phyloP scores from a whole-genome alignment of 2,113 vertebrate species.

The Rhagologus leucostigma region DNA sequence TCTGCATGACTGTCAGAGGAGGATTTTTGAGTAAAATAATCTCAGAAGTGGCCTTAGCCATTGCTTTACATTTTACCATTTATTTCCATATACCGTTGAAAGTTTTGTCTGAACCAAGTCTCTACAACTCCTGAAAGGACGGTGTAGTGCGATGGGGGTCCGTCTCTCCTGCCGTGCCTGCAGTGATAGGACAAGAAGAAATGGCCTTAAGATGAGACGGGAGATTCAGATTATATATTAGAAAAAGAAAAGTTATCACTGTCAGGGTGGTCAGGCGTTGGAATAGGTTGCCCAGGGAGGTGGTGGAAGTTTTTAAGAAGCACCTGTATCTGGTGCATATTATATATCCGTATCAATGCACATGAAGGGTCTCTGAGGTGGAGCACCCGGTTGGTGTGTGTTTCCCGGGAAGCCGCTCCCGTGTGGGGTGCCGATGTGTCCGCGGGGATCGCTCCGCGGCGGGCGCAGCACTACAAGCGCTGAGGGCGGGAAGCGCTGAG shows the following conservation, averaged over 20 bases:
- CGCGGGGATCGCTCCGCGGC: no score
- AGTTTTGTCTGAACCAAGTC: neutral
- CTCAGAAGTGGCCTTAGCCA: neutral
- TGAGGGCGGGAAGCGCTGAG: fast-evolving
- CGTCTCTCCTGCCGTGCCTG: neutral
- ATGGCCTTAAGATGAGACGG: neutral
- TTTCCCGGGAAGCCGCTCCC: no score
- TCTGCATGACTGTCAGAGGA: neutral
- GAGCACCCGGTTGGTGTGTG: fast-evolving
- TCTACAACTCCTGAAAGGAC: neutral
- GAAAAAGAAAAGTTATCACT: neutral
- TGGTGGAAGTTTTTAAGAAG: no score
- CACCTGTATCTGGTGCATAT: no score
- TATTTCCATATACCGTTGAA: neutral
- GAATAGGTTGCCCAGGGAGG: neutral
- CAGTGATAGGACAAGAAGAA: neutral
- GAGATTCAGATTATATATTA: neutral
- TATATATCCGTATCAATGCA: no score
- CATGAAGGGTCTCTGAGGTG: fast-evolving
- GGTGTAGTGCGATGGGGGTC: no score
- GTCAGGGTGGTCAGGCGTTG: neutral
- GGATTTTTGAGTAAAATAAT: neutral
- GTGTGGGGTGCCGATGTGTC: fast-evolving
- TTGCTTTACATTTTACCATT: neutral
- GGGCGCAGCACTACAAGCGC: fast-evolving